These are phyloP conservation scores for Sacculina carcini DNA, from an alignment of 2,888 invertebrate species.

Conservation along the genomic window DNA sequence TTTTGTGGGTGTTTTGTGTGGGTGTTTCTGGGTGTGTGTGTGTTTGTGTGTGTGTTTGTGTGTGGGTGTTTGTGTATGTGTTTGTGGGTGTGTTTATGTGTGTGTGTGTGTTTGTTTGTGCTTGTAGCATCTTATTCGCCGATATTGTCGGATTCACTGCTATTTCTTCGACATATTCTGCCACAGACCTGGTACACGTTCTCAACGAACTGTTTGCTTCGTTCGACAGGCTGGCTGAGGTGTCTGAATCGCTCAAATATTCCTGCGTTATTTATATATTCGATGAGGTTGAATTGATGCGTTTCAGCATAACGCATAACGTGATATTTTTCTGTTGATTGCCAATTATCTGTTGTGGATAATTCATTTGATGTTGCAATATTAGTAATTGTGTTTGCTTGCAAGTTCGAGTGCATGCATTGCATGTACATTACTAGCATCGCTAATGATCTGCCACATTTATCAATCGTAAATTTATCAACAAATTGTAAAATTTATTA, in stretches of 20 bases:
- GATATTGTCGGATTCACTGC: slow-evolving; percentile 96
- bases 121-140: slow-evolving; percentile 68
- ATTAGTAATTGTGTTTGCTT: no score
- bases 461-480: no score
- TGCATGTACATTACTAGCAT: no score
- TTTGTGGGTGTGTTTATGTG: background rate
- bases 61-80: no score
- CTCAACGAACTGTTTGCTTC: slow-evolving; percentile 83
- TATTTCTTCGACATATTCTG: slow-evolving; percentile 66
- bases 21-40: no score
- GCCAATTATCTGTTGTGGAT: no score
- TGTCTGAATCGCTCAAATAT: slow-evolving; percentile 14
- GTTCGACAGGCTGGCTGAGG: slow-evolving; percentile 55
- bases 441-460: no score
- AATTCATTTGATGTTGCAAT: no score
- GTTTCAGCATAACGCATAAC: background rate
- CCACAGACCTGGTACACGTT: slow-evolving; percentile 82
- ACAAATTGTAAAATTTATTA: no score
- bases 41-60: no score
- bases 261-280: background rate
- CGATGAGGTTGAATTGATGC: background rate
- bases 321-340: background rate
- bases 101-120: slow-evolving; percentile 7
- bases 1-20: no score
- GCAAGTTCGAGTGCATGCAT: no score